Percentiles rank a stretch among this genome's conserved stretches.
Conservation (phyloP, 2,888 invertebrate species). For the Rhagonycha lutea region DNA sequence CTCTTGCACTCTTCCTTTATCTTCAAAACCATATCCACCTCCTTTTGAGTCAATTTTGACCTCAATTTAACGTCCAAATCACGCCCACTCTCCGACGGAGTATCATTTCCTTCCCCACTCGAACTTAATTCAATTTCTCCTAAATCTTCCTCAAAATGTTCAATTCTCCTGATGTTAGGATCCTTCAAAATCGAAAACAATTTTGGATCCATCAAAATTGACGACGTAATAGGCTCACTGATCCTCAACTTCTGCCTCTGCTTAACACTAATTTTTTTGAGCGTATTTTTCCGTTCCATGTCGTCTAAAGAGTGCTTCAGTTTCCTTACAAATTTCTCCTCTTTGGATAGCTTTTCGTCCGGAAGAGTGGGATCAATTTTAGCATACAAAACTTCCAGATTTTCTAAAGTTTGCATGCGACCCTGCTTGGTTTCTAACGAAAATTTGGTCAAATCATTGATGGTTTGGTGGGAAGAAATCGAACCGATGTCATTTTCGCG, state of each 20-base stretch:
- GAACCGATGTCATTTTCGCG: background rate
- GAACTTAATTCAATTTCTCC: background rate
- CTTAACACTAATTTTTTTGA: slow-evolving; percentile 35
- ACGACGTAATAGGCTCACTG: slow-evolving; percentile 42
- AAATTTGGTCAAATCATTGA: background rate
- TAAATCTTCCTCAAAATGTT: background rate
- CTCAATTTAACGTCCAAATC: background rate
- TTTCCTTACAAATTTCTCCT: slow-evolving; percentile 44
- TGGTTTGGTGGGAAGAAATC: background rate
- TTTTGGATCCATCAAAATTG: slow-evolving; percentile 42
- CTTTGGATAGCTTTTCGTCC: slow-evolving; percentile 39
- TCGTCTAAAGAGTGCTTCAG: slow-evolving; percentile 42
- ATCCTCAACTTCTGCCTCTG: slow-evolving; percentile 39
- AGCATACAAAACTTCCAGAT: slow-evolving; percentile 40
- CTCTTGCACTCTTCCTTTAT: slow-evolving; percentile 3
- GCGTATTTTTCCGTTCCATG: slow-evolving; percentile 39
- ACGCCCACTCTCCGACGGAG: background rate
- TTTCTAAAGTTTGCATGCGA: slow-evolving; percentile 32
- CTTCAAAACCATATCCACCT: slow-evolving; percentile 4
- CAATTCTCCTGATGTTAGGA: slow-evolving; percentile 12
- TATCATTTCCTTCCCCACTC: background rate
- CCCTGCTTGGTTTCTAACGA: background rate
- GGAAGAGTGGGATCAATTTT: slow-evolving; percentile 40
- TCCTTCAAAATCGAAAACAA: slow-evolving; percentile 29
- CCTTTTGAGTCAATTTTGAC: slow-evolving; percentile 4